Percentiles rank a stretch among this genome's conserved stretches.
Conservation (phyloP, 2,113 vertebrate species). For the Isichthys henryi region DNA sequence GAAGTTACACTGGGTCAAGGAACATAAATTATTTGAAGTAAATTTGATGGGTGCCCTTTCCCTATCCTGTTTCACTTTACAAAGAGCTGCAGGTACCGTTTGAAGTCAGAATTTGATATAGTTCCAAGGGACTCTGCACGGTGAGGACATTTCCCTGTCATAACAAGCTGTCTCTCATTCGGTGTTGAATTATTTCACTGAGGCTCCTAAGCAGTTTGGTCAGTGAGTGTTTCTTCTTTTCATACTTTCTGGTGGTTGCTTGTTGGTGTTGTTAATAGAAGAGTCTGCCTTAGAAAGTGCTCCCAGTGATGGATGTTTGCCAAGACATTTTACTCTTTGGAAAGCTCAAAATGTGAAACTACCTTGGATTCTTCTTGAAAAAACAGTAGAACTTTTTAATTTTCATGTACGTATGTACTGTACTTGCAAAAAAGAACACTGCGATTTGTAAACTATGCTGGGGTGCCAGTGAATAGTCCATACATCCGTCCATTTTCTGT, state of each 20-base stretch:
- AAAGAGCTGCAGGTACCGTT: slow-evolving; percentile 18
- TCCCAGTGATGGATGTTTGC: not conserved
- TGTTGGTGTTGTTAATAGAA: not conserved
- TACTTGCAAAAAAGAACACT: not conserved
- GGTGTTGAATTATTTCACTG: slow-evolving; percentile 18
- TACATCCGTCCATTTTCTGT: no score
- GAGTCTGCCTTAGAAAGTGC: not conserved
- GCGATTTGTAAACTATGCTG: not conserved
- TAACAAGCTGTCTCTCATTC: not conserved
- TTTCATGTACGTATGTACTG: not conserved
- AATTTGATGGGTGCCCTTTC: slow-evolving; percentile 27
- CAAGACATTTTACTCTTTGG: not conserved
- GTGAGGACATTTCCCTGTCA: not conserved
- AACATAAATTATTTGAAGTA: slow-evolving; percentile 26
- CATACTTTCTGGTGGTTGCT: not conserved
- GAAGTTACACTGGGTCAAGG: slow-evolving; percentile 36
- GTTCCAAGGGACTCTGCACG: slow-evolving; percentile 9
- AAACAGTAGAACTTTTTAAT: not conserved
- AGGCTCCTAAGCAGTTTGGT: not conserved
- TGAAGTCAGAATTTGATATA: slow-evolving; percentile 21
- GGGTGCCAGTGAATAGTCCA: not conserved
- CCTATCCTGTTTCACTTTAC: slow-evolving; percentile 35
- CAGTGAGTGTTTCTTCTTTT: not conserved
- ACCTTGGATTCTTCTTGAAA: not conserved
- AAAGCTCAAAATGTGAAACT: not conserved